phyloP scores from a whole-genome alignment of 2,888 invertebrate genomes.

The Phyllotreta striolata region DNA sequence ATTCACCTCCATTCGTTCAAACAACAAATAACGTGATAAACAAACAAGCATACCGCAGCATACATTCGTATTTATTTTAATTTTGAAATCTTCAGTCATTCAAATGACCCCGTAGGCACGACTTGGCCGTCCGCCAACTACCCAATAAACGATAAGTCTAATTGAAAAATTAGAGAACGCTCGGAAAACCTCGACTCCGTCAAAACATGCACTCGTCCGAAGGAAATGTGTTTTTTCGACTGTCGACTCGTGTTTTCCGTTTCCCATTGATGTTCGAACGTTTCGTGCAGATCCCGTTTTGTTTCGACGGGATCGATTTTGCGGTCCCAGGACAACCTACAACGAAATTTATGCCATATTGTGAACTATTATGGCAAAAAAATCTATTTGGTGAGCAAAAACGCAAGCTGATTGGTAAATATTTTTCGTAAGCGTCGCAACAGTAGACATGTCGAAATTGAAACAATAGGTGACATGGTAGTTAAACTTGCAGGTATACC shows the following conservation, averaged over 20 bases:
- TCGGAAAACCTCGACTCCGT: constrained; percentile 33
- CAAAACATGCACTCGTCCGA: constrained; percentile 35
- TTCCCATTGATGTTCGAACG: constrained; percentile 2
- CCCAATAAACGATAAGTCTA: constrained; percentile 31
- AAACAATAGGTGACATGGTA: no score
- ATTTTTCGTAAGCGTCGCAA: no score
- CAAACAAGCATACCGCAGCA: not conserved
- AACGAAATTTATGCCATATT: no score
- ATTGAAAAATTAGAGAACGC: constrained; percentile 39
- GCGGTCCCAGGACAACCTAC: not conserved
- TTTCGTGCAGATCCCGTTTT: constrained; percentile 16
- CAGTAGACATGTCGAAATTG: no score
- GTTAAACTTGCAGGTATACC: no score
- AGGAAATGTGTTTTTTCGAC: constrained; percentile 20
- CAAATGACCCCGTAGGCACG: constrained; percentile 8
- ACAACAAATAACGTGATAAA: no score
- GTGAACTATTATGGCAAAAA: no score
- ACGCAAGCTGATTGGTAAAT: no score
- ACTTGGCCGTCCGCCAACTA: constrained; percentile 24
- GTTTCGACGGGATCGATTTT: constrained; percentile 1
- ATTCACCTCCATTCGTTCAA: no score
- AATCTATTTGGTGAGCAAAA: no score
- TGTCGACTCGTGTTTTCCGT: constrained; percentile 17
- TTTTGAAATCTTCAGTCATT: not conserved
- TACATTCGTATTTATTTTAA: constrained; percentile 9